Percentiles rank a stretch among this genome's conserved stretches.
Conservation (phyloP, 2,113 vertebrate species). For the Saguinus imperator region DNA sequence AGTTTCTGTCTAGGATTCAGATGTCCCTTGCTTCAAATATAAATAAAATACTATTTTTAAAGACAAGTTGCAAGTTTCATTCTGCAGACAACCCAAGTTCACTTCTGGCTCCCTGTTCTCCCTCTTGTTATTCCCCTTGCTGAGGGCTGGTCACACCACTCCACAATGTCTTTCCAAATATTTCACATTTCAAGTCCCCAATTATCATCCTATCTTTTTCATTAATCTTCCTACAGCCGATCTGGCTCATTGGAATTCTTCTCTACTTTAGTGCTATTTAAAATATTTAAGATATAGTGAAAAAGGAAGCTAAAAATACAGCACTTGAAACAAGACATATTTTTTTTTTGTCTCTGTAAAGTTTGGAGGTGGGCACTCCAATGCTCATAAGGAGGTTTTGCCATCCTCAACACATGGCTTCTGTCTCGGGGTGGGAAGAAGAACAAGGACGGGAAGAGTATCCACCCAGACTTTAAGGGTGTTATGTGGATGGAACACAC, state of each 20-base stretch:
- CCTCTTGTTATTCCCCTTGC: not conserved
- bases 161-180: not conserved
- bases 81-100: not conserved
- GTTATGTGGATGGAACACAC: no score
- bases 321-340: not conserved
- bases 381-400: not conserved
- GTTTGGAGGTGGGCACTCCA: not conserved
- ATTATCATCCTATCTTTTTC: not conserved
- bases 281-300: not conserved
- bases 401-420: not conserved
- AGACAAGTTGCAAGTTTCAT: not conserved
- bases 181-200: not conserved
- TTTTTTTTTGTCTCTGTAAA: not conserved
- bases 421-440: not conserved
- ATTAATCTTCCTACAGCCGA: not conserved
- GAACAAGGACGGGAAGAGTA: not conserved
- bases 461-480: not conserved
- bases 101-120: not conserved
- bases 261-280: not conserved
- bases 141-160: not conserved
- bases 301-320: not conserved
- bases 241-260: not conserved
- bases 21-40: not conserved
- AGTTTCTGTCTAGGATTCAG: not conserved
- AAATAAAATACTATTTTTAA: not conserved